phyloP scores from a whole-genome alignment of 2,888 invertebrate genomes.

The Dorcus parallelipipedus region DNA sequence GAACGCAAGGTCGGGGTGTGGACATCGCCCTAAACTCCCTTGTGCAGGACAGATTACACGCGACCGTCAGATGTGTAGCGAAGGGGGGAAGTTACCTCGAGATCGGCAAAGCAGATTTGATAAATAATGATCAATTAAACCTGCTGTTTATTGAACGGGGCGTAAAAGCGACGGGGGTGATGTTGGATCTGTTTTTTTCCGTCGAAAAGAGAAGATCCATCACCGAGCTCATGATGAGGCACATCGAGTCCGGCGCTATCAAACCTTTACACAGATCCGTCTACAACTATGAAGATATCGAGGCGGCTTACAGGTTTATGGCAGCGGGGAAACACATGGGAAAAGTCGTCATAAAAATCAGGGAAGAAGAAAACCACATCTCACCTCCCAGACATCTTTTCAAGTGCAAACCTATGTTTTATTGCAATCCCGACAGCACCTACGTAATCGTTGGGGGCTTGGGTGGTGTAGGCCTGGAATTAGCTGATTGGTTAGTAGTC shows the following conservation, averaged over 20 bases:
- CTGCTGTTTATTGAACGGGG: slow-evolving; percentile 55
- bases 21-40: slow-evolving; percentile 88
- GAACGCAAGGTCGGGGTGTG: slow-evolving; percentile 84
- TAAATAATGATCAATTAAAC: slow-evolving; percentile 59
- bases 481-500: slow-evolving; percentile 46
- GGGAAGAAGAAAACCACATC: slow-evolving; percentile 38
- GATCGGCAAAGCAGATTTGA: slow-evolving; percentile 80
- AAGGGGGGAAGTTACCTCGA: slow-evolving; percentile 70
- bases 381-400: slow-evolving; percentile 2
- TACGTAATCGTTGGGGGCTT: not conserved
- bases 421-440: not conserved
- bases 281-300: slow-evolving; percentile 63
- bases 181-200: slow-evolving; percentile 57
- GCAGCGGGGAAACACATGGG: slow-evolving; percentile 75
- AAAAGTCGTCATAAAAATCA: slow-evolving; percentile 56
- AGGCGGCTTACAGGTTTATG: slow-evolving; percentile 66
- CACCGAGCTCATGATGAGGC: not conserved
- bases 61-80: slow-evolving; percentile 60
- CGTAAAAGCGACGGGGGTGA: slow-evolving; percentile 66
- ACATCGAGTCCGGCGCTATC: slow-evolving; percentile 56
- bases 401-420: slow-evolving; percentile 23
- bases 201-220: not conserved
- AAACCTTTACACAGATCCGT: slow-evolving; percentile 64
- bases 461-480: not conserved
- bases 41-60: slow-evolving; percentile 82